Evolutionary conservation across 2,113 vertebrate species (phyloP).

Genomic region (Chloebia gouldiae): DNA sequence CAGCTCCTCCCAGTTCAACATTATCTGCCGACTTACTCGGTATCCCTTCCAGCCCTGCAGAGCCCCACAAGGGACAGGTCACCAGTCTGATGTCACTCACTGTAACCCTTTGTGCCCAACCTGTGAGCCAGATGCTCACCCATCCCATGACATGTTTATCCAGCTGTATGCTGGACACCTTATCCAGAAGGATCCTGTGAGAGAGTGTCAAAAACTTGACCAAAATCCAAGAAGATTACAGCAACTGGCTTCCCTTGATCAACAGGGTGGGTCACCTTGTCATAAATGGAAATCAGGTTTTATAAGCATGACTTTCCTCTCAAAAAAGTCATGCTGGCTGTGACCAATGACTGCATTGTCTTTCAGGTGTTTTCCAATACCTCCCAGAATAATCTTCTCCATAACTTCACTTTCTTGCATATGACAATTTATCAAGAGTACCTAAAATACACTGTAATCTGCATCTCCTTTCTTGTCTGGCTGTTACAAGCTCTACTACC

Average conservation of each 20-base stretch:
- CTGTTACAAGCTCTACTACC: not conserved
- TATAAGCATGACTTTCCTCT: not conserved
- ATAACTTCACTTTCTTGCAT: not conserved
- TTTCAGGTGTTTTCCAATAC: not conserved
- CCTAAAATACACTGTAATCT: not conserved
- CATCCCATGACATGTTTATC: not conserved
- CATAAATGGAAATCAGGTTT: not conserved
- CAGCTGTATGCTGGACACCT: not conserved
- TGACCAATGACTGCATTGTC: not conserved
- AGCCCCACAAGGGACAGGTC: not conserved
- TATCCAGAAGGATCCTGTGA: not conserved
- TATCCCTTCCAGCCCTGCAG: not conserved
- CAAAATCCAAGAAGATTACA: not conserved
- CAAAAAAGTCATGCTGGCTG: not conserved
- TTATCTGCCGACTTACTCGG: not conserved
- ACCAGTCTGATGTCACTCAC: not conserved
- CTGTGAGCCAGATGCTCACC: not conserved
- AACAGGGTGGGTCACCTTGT: fast-evolving
- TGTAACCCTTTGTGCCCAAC: not conserved
- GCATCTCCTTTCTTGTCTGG: not conserved
- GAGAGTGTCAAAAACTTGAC: not conserved
- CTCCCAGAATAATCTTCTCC: not conserved
- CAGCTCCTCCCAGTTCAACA: not conserved
- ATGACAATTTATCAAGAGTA: not conserved
- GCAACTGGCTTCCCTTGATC: not conserved